These are phyloP conservation scores for Anorthoa munda DNA, from an alignment of 2,888 invertebrate species.

Conservation along the genomic window DNA sequence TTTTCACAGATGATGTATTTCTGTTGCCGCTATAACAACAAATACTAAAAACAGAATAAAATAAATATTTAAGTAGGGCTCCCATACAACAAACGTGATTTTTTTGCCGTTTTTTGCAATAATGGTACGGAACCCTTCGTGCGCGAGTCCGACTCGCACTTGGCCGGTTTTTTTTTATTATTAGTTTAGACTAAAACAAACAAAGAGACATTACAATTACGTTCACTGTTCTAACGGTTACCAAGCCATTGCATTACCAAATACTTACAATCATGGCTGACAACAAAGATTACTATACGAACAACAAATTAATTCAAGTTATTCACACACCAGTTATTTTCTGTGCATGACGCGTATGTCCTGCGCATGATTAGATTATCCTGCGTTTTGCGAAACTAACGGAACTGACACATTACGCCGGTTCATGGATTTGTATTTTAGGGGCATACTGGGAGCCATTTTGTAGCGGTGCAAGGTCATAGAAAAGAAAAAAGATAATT, in stretches of 20 bases:
- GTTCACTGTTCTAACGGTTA: conserved; percentile 13
- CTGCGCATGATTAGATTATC: conserved; percentile 79
- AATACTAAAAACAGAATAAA: too few species aligned
- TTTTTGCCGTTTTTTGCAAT: too few species aligned
- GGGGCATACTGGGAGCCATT: conserved; percentile 21
- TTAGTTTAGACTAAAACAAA: not conserved
- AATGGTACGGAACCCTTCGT: too few species aligned
- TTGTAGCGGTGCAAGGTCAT: conserved; percentile 20
- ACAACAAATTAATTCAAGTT: conserved; percentile 29
- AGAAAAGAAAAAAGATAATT: too few species aligned
- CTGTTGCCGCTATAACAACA: too few species aligned
- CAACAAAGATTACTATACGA: conserved; percentile 29
- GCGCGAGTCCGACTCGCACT: too few species aligned
- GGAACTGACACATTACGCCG: conserved; percentile 56
- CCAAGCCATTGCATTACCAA: conserved; percentile 17
- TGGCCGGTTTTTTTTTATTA: too few species aligned
- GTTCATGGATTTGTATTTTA: conserved; percentile 44
- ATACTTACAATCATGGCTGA: conserved; percentile 4
- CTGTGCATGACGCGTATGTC: conserved; percentile 71
- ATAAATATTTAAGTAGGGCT: too few species aligned
- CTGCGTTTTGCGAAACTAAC: conserved; percentile 67
- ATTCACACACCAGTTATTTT: conserved; percentile 63
- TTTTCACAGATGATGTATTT: too few species aligned
- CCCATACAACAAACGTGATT: too few species aligned
- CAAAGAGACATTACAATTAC: not conserved